Evolutionary conservation across 1,140 invertebrate species (phyloP).

Genomic region (Drosophila santomea): DNA sequence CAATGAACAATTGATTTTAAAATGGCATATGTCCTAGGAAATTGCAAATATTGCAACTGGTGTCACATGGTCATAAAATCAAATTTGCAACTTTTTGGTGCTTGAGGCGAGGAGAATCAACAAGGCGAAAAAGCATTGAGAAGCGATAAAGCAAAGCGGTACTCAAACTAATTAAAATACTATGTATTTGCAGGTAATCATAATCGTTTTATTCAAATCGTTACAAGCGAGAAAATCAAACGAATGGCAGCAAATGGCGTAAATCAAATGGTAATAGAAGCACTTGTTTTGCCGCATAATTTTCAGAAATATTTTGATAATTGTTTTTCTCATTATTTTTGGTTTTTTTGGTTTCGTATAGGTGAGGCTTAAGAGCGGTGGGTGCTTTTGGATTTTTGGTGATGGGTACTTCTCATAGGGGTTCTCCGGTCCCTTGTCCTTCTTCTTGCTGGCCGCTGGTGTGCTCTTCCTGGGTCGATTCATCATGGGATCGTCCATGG

Average conservation of each 20-base stretch:
- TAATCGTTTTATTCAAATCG: constrained; percentile 38
- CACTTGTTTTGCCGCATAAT: constrained; percentile 2
- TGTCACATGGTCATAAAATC: neutral
- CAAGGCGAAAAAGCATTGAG: constrained; percentile 31
- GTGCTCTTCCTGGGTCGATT: constrained; percentile 68
- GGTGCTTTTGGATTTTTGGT: constrained; percentile 50
- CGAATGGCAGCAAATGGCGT: constrained; percentile 14
- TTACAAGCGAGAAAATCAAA: constrained; percentile 28
- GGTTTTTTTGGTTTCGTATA: neutral
- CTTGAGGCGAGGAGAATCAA: constrained; percentile 1
- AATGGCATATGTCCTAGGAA: neutral
- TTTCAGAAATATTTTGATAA: neutral
- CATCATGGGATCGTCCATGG: constrained; percentile 80
- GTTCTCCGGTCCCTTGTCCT: constrained; percentile 59
- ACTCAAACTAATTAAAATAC: constrained; percentile 17
- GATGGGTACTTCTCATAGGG: constrained; percentile 80
- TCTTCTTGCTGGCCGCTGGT: constrained; percentile 57
- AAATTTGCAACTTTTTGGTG: constrained; percentile 1
- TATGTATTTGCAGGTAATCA: constrained; percentile 27
- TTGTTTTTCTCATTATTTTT: neutral
- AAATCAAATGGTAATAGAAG: constrained; percentile 26
- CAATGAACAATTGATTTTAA: no score
- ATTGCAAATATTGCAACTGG: neutral
- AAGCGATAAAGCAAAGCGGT: constrained; percentile 40
- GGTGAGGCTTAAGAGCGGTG: constrained; percentile 38